phyloP scores from a whole-genome alignment of 2,888 invertebrate genomes.

The Drosophila robusta region DNA sequence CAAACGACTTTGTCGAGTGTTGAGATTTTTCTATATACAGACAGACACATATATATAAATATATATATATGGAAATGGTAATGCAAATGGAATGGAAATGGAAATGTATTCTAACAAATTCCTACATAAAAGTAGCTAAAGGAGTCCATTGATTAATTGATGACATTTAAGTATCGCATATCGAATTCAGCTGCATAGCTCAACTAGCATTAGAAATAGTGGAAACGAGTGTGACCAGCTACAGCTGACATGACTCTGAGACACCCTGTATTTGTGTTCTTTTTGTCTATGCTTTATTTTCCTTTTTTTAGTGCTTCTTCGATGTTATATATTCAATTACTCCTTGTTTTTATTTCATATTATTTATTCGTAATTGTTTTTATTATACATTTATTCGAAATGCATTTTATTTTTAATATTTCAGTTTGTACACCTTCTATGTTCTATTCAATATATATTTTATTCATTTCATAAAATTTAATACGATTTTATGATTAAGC shows the following conservation, averaged over 20 bases:
- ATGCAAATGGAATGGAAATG: constrained; percentile 35
- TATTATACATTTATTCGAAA: too few relatives aligned
- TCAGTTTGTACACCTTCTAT: too few relatives aligned
- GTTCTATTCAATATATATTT: background rate
- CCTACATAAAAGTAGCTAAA: constrained; percentile 31
- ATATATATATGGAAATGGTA: constrained; percentile 13
- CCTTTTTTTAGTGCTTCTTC: too few relatives aligned
- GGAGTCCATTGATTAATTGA: constrained; percentile 51
- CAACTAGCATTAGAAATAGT: background rate
- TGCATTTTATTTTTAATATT: too few relatives aligned
- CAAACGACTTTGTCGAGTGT: constrained; percentile 60
- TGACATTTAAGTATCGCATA: constrained; percentile 33
- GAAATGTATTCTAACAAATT: constrained; percentile 25
- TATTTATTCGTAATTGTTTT: too few relatives aligned
- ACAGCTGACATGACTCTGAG: background rate
- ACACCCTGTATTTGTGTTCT: background rate
- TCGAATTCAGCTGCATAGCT: constrained; percentile 14
- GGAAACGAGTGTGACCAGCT: too few relatives aligned
- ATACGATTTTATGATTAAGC: background rate
- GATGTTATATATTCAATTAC: background rate
- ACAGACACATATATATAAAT: background rate
- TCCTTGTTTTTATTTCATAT: too few relatives aligned
- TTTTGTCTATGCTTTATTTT: too few relatives aligned
- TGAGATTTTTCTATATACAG: constrained; percentile 38
- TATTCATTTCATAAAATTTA: background rate